Conservation (phyloP, 2,888 invertebrate genomes). For the Spilosoma lubricipeda region DNA sequence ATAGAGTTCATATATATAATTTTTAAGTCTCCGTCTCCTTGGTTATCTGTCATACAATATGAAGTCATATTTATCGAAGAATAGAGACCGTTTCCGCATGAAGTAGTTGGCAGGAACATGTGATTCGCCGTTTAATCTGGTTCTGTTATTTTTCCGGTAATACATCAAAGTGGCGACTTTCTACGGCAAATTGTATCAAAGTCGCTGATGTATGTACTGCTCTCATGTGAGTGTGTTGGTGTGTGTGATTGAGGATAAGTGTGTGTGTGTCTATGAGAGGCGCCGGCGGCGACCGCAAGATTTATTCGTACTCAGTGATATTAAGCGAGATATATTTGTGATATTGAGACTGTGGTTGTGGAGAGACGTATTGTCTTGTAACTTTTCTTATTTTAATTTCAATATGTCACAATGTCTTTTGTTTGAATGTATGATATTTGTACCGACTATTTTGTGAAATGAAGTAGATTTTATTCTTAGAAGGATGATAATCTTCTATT, state of each 20-base stretch:
- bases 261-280: constrained; percentile 17
- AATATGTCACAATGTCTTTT: constrained; percentile 1
- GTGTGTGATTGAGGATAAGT: background rate
- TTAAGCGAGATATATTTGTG: constrained; percentile 30
- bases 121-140: constrained; percentile 70
- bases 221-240: constrained; percentile 19
- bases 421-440: background rate
- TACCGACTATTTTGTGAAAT: background rate
- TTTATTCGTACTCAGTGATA: constrained; percentile 44
- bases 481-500: background rate
- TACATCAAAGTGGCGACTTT: constrained; percentile 78
- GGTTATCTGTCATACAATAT: constrained; percentile 26
- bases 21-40: constrained; percentile 7
- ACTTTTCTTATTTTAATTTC: constrained; percentile 18
- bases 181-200: constrained; percentile 80
- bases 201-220: constrained; percentile 69
- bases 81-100: constrained; percentile 41
- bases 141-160: constrained; percentile 78
- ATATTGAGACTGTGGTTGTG: constrained; percentile 14
- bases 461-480: background rate
- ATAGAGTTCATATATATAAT: constrained; percentile 32
- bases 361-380: constrained; percentile 15
- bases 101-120: constrained; percentile 40
- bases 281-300: constrained; percentile 26
- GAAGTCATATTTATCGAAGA: constrained; percentile 28